Evolutionary conservation across 2,797 vertebrate species (phyloP).

Genomic region (Pseudomugil gertrudae): DNA sequence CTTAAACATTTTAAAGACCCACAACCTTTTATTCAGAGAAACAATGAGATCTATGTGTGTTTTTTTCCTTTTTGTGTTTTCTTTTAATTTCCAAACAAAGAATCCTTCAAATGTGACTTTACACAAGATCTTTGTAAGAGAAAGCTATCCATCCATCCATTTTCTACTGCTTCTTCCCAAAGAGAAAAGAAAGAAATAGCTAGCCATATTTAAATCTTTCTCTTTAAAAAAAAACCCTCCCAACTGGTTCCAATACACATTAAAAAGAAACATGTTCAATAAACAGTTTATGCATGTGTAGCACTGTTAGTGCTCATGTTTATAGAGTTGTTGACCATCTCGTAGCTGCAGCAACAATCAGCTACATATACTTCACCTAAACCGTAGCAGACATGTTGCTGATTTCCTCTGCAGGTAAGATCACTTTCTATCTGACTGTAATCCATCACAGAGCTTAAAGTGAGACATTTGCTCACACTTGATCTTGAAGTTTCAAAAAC

Average conservation of each 20-base stretch:
- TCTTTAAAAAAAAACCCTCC: neutral
- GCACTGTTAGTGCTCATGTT: neutral
- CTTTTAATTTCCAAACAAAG: neutral
- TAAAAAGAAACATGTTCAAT: neutral
- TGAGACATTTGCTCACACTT: neutral
- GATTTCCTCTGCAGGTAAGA: constrained; percentile 1
- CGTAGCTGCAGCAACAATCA: constrained; percentile 18
- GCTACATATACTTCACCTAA: constrained; percentile 2
- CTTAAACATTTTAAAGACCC: neutral
- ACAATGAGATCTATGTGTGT: too few relatives aligned
- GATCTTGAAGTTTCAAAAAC: neutral
- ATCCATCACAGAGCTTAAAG: constrained; percentile 19
- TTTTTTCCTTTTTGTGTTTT: neutral
- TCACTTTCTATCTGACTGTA: constrained; percentile 15
- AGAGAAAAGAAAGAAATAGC: too few relatives aligned
- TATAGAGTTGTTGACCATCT: constrained; percentile 1
- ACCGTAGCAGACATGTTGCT: constrained; percentile 8
- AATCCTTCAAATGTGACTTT: neutral
- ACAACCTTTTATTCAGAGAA: neutral
- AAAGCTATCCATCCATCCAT: too few relatives aligned
- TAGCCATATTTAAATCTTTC: neutral
- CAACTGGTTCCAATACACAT: neutral
- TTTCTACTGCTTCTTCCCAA: too few relatives aligned
- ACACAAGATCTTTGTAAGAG: too few relatives aligned
- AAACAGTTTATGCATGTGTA: neutral